Conservation (phyloP, 2,888 invertebrate species). For the Andrena fulva region DNA sequence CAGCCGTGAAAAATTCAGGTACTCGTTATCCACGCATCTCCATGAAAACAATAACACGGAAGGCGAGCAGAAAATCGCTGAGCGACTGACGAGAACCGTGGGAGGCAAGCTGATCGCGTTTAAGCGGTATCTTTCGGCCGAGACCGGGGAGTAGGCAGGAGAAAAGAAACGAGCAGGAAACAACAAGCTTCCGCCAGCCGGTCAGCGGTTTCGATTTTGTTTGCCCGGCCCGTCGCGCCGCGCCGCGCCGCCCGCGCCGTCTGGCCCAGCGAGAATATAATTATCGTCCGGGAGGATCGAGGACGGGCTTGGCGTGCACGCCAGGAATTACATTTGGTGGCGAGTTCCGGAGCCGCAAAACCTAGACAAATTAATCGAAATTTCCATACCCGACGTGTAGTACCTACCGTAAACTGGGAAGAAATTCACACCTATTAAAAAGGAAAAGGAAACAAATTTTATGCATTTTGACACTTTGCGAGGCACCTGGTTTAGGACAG, state of each 20-base stretch:
- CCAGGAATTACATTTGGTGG: conserved; percentile 1
- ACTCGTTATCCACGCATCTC: not conserved
- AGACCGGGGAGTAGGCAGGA: not conserved
- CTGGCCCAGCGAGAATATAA: conserved; percentile 1
- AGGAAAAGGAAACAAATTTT: too few species aligned
- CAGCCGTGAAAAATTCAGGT: not conserved
- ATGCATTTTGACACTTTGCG: too few species aligned
- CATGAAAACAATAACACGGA: not conserved
- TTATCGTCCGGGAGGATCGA: conserved; percentile 4
- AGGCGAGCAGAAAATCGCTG: not conserved
- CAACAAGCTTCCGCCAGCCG: not conserved
- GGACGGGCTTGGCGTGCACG: not conserved
- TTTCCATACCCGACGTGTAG: conserved; percentile 18
- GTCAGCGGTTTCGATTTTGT: conserved; percentile 1
- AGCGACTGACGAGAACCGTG: conserved; percentile 4
- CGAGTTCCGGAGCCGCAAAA: not conserved
- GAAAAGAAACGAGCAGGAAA: not conserved
- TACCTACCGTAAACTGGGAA: not conserved
- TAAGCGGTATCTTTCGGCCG: not conserved
- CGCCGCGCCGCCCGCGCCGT: not conserved
- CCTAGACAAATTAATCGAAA: conserved; percentile 29
- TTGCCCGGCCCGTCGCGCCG: not conserved
- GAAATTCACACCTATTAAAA: too few species aligned
- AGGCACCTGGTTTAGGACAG: too few species aligned
- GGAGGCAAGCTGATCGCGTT: not conserved